Evolutionary conservation across 2,888 invertebrate genomes (phyloP), one percentile per base, ranked within the genome.

Genomic region (Cybosia mesomella): DNA sequence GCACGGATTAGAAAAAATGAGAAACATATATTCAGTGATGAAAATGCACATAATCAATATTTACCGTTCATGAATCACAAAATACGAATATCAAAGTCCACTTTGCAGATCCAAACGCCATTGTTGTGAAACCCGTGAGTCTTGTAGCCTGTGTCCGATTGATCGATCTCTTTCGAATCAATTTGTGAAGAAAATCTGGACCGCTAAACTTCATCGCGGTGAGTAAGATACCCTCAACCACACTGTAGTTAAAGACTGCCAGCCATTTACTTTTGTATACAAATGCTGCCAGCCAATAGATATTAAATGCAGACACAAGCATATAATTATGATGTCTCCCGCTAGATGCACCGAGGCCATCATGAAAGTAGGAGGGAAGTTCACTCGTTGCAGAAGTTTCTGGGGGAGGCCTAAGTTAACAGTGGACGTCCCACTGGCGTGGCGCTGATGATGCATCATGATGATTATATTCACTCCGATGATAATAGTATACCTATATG

Each of bases 11-110:
- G 55, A 55, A 13, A 24, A 55, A 55, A 55, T 55, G 55, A 55
- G 55, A 24, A 55, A 55, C 55, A 55, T 55, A 2, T 55, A 55
- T 55, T 55, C 55, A 24, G 7, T 28, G 22, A 55, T 55, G 9
- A 55, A 55, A 55, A 55, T 55, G 55, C 24, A 55, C 55, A 55
- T 55, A 55, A 24, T 55, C 24, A 24, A 55, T 24, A 13, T n/a
- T 36, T 63, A 54, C 57, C 21, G n/a, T 57, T 64, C 24, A 22
- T 55, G 55, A 22, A 55, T 55, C 15, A 22, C 39, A 43, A 61
- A 39, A 39, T 24, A 49, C 61, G 10, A 55, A 24, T 55, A 55
- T 55, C 55, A 28, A 55, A 55, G 55, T 55, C 55, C 55, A 13
- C 24, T 24, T 55, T 28, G 11, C 55, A 55, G 55, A 55, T 55